Conservation (phyloP, 1,140 invertebrate species). For the Drosophila willistoni region DNA sequence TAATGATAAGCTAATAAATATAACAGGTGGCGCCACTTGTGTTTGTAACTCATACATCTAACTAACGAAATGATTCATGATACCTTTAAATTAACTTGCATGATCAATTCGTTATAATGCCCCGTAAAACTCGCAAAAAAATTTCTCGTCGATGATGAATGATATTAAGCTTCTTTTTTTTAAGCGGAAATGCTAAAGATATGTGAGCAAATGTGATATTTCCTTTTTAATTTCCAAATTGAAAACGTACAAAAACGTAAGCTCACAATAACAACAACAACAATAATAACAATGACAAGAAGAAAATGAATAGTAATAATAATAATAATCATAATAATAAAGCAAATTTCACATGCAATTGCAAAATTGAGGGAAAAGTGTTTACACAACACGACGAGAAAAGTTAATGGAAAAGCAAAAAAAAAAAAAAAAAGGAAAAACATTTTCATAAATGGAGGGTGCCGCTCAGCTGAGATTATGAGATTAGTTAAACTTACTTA, state of each 20-base stretch:
- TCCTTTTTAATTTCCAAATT: constrained; percentile 8
- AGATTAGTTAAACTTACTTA: constrained; percentile 54
- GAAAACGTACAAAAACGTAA: constrained; percentile 5
- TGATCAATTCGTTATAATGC: background rate
- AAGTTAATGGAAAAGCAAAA: constrained; percentile 5
- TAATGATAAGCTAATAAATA: too few species aligned
- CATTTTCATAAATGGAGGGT: background rate
- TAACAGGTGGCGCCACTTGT: background rate
- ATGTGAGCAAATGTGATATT: constrained; percentile 33
- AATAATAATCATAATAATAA: constrained; percentile 3
- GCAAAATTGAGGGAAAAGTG: constrained; percentile 5
- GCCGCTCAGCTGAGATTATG: background rate
- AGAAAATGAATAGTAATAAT: background rate
- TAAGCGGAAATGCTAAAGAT: constrained; percentile 27
- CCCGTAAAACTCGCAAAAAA: background rate
- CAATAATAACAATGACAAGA: constrained; percentile 13
- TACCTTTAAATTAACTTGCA: background rate
- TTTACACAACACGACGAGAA: constrained; percentile 27
- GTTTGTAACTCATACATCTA: background rate
- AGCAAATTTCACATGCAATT: constrained; percentile 18
- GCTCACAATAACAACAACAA: constrained; percentile 24
- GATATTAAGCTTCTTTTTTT: constrained; percentile 3
- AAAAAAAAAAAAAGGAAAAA: background rate
- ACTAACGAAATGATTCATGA: background rate
- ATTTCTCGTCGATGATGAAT: constrained; percentile 5